Conservation (phyloP, 2,113 vertebrate genomes). For the Myotis davidii region DNA sequence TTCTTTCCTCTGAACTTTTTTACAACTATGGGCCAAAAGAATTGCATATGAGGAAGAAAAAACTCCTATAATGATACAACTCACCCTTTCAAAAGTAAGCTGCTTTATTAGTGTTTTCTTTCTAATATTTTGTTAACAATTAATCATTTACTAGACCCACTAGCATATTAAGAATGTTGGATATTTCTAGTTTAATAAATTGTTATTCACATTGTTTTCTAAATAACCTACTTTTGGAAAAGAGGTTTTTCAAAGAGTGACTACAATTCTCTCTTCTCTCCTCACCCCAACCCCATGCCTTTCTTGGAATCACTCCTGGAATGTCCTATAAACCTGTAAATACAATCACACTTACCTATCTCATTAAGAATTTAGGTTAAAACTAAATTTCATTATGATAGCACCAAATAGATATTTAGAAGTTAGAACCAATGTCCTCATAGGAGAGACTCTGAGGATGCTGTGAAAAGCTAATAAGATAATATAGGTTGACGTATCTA, state of each 20-base stretch:
- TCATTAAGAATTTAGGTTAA: neutral
- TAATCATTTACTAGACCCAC: neutral
- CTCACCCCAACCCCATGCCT: neutral
- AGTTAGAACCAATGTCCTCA: neutral
- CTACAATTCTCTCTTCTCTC: neutral
- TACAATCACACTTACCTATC: neutral
- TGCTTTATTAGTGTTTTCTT: neutral
- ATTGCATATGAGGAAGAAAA: neutral
- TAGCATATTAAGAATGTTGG: neutral
- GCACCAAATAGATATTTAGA: neutral
- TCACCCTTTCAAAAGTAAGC: conserved; percentile 22
- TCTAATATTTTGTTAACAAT: neutral
- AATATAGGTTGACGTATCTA: neutral
- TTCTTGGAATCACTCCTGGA: neutral
- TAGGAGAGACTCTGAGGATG: neutral
- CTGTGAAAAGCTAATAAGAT: neutral
- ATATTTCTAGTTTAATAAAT: neutral
- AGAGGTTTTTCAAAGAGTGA: neutral
- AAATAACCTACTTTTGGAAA: neutral
- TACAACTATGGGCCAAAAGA: neutral
- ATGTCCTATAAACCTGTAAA: neutral
- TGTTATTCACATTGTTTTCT: neutral
- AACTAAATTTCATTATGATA: conserved; percentile 35
- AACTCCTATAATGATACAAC: neutral
- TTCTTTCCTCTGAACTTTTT: neutral